Evolutionary conservation across 2,797 vertebrate species (phyloP).

Genomic region (Melanotaenia parkinsoni): DNA sequence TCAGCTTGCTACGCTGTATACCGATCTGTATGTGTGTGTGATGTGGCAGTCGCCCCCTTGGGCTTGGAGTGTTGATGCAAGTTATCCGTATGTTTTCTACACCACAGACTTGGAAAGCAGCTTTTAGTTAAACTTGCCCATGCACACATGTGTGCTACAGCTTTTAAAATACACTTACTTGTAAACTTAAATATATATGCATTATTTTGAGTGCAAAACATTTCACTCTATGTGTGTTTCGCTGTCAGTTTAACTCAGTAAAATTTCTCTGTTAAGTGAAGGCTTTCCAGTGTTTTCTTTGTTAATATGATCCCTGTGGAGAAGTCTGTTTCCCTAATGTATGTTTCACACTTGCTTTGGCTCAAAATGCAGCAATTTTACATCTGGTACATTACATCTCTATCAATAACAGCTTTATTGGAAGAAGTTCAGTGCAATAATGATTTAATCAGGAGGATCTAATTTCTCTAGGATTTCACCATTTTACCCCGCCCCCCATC

Average conservation of each 20-base stretch:
- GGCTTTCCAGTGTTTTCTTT: not conserved
- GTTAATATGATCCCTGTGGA: not conserved
- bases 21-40: slow-evolving; percentile 26
- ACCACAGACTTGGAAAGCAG: slow-evolving; percentile 22
- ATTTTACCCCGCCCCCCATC: too few relatives aligned
- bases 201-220: not conserved
- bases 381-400: too few relatives aligned
- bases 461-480: not conserved
- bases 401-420: not conserved
- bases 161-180: not conserved
- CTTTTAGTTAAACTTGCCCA: slow-evolving; percentile 34
- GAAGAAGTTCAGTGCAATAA: not conserved
- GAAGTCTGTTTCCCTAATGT: not conserved
- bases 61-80: slow-evolving; percentile 40
- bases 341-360: not conserved
- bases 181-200: not conserved
- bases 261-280: not conserved
- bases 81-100: slow-evolving; percentile 37
- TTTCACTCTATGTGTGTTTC: not conserved
- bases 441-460: not conserved
- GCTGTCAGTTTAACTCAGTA: too few relatives aligned
- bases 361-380: too few relatives aligned
- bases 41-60: slow-evolving; percentile 42
- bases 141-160: not conserved
- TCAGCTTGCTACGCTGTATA: slow-evolving; percentile 50